Conservation (phyloP, 2,888 invertebrate genomes). For the Trichogramma dendrolimi region DNA sequence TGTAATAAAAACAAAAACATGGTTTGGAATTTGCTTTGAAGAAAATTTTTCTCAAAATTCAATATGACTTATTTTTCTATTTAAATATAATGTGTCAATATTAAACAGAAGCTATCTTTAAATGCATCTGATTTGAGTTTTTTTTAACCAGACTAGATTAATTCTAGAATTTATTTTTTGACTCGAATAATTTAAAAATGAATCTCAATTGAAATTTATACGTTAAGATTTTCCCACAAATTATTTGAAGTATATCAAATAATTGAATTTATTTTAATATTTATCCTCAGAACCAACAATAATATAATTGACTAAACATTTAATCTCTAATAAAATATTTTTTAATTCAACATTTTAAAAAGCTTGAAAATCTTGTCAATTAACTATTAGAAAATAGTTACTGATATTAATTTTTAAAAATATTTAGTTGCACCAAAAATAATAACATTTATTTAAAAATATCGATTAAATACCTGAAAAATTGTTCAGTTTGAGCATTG, state of each 20-base stretch:
- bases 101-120: background rate
- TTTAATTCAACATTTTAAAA: conserved; percentile 17
- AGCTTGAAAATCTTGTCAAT: conserved; percentile 5
- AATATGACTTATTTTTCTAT: conserved; percentile 3
- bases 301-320: conserved; percentile 21
- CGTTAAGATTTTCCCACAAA: conserved; percentile 1
- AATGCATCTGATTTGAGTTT: background rate
- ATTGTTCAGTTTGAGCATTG: conserved; percentile 9
- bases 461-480: conserved; percentile 11
- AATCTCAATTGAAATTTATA: background rate
- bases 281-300: conserved; percentile 22
- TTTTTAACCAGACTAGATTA: background rate
- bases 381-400: conserved; percentile 9
- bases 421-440: conserved; percentile 11
- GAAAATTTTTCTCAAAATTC: conserved; percentile 9
- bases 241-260: background rate
- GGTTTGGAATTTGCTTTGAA: conserved; percentile 11
- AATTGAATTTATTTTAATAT: conserved; percentile 6
- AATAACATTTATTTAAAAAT: conserved; percentile 17
- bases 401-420: background rate
- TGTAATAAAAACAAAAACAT: conserved; percentile 17
- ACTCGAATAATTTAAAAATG: background rate
- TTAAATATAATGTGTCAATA: background rate
- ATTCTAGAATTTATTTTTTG: too few species aligned
- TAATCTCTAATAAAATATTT: conserved; percentile 12